A percentile compares a stretch with the other conserved stretches of the same genome.
phyloP scores from a whole-genome alignment of 2,888 invertebrate species.

The Heliothis peltigera region DNA sequence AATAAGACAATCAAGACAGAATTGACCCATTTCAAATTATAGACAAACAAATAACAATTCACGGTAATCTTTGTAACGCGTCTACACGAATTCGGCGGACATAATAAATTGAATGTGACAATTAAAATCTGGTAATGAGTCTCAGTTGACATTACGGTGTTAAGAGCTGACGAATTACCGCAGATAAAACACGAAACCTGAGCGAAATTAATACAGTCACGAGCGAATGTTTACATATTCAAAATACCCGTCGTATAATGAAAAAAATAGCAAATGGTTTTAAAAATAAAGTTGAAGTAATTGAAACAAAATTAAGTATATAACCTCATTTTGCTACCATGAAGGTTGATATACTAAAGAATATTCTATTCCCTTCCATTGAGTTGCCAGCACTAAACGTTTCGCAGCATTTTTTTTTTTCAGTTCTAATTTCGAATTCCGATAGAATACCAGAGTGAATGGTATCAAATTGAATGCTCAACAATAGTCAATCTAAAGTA shows the following conservation, averaged over 20 bases:
- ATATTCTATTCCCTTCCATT: too few relatives aligned
- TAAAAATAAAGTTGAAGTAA: background rate
- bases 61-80: background rate
- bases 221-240: too few relatives aligned
- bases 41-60: background rate
- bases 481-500: constrained; percentile 2
- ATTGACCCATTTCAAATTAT: constrained; percentile 4
- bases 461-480: constrained; percentile 1
- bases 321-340: too few relatives aligned
- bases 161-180: background rate
- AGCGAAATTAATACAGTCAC: background rate
- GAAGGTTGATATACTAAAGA: too few relatives aligned
- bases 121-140: constrained; percentile 4
- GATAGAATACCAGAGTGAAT: background rate
- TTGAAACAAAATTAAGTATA: background rate
- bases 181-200: constrained; percentile 7
- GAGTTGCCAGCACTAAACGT: too few relatives aligned
- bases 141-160: background rate
- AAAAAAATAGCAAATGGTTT: background rate
- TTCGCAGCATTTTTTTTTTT: background rate
- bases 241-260: too few relatives aligned
- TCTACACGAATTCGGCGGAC: background rate
- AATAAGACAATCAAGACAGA: background rate
- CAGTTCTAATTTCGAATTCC: background rate
- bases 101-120: constrained; percentile 2